Evolutionary conservation across 2,888 invertebrate genomes (phyloP).

Genomic region (Orchesella flavescens): DNA sequence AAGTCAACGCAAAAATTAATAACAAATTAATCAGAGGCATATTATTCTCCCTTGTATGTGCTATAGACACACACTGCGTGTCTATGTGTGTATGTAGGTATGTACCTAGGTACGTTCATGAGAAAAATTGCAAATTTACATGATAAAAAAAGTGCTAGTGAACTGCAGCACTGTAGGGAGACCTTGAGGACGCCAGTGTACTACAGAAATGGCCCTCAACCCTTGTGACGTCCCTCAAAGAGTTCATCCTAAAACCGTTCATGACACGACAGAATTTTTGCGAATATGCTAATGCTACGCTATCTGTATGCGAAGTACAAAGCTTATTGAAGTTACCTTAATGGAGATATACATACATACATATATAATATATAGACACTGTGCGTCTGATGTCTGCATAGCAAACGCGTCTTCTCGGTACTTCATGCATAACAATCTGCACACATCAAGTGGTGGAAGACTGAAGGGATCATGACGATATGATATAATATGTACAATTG

Average conservation of each 20-base stretch:
- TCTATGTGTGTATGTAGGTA: slow-evolving; percentile 4
- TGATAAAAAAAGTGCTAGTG: slow-evolving; percentile 47
- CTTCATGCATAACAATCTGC: too few relatives aligned
- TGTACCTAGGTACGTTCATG: not conserved
- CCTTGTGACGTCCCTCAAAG: slow-evolving; percentile 57
- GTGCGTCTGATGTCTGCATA: too few relatives aligned
- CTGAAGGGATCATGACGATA: too few relatives aligned
- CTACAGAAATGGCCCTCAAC: slow-evolving; percentile 64
- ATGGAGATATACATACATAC: too few relatives aligned
- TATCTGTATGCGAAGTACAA: not conserved
- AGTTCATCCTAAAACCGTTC: slow-evolving; percentile 62
- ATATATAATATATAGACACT: too few relatives aligned
- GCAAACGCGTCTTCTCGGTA: too few relatives aligned
- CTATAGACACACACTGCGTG: not conserved
- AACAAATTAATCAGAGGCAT: slow-evolving; percentile 61
- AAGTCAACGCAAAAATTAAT: slow-evolving; percentile 64
- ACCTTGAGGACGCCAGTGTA: slow-evolving; percentile 62
- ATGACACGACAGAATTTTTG: slow-evolving; percentile 38
- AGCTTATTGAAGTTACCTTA: too few relatives aligned
- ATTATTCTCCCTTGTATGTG: not conserved
- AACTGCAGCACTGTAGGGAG: slow-evolving; percentile 38
- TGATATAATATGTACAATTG: too few relatives aligned
- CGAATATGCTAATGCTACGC: slow-evolving; percentile 4
- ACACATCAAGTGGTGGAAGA: too few relatives aligned
- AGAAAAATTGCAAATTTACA: slow-evolving; percentile 39